Percentiles rank a stretch among this genome's conserved stretches.
phyloP scores from a whole-genome alignment of 2,113 vertebrate genomes.

The Chloropsis hardwickii region DNA sequence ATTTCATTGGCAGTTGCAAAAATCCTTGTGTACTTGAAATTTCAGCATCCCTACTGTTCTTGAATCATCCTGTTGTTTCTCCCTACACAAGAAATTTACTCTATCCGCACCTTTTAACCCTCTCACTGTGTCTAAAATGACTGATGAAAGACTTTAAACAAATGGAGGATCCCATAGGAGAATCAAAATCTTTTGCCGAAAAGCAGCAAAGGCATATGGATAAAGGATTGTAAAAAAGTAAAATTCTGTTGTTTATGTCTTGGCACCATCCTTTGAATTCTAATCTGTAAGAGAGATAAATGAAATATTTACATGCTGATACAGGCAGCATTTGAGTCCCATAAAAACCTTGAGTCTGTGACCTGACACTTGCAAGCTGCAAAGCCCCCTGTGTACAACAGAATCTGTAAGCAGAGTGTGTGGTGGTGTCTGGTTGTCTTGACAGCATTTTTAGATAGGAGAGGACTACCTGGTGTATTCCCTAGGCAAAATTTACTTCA shows the following conservation, averaged over 20 bases:
- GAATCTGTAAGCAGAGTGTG: background rate
- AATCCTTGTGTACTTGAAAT: background rate
- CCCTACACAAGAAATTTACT: background rate
- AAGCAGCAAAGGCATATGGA: background rate
- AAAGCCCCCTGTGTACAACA: background rate
- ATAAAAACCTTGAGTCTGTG: background rate
- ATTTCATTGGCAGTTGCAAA: background rate
- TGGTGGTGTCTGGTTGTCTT: background rate
- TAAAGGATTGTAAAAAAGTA: background rate
- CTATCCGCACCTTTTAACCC: background rate
- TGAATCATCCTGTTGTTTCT: background rate
- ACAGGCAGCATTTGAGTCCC: background rate
- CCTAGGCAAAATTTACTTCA: background rate
- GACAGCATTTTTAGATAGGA: background rate
- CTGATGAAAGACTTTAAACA: background rate
- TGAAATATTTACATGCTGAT: background rate
- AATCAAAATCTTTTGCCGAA: background rate
- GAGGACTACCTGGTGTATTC: background rate
- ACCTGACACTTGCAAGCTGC: accelerated
- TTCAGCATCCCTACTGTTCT: background rate
- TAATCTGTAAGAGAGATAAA: background rate
- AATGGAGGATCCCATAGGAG: background rate
- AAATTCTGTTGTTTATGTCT: background rate
- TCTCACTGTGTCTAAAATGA: background rate
- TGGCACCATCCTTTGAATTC: background rate